Evolutionary conservation across 2,888 invertebrate genomes (phyloP).

Genomic region (Tetanocera ferruginea): DNA sequence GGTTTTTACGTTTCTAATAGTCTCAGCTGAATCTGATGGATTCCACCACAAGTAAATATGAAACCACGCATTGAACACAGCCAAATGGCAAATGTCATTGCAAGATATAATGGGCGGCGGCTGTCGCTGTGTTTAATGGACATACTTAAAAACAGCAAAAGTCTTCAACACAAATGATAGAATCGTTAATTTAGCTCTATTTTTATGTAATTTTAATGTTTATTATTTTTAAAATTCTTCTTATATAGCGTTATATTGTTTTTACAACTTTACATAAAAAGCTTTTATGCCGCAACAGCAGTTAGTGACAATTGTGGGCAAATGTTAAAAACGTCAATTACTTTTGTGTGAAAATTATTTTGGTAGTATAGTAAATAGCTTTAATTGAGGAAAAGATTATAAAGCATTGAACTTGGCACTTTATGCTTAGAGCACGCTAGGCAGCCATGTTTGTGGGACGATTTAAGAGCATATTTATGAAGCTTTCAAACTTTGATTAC

Average conservation of each 20-base stretch:
- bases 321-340: neutral
- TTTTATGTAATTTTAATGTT: neutral
- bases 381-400: too few species aligned
- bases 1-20: neutral
- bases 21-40: slow-evolving; percentile 15
- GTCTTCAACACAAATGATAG: too few species aligned
- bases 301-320: neutral
- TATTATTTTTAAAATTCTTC: neutral
- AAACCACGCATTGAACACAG: neutral
- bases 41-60: neutral
- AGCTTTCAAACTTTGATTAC: too few species aligned
- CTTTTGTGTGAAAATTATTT: too few species aligned
- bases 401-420: too few species aligned
- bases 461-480: too few species aligned
- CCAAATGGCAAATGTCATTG: slow-evolving; percentile 10
- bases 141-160: too few species aligned
- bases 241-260: neutral
- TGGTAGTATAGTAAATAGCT: too few species aligned
- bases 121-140: neutral
- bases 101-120: slow-evolving; percentile 10
- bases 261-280: too few species aligned
- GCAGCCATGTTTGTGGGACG: too few species aligned
- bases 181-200: neutral
- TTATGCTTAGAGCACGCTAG: too few species aligned
- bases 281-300: neutral